Evolutionary conservation across 64 coral and sea anemone species (phyloP), one percentile per base, ranked within the genome.

Genomic region (Montipora efflorescens): DNA sequence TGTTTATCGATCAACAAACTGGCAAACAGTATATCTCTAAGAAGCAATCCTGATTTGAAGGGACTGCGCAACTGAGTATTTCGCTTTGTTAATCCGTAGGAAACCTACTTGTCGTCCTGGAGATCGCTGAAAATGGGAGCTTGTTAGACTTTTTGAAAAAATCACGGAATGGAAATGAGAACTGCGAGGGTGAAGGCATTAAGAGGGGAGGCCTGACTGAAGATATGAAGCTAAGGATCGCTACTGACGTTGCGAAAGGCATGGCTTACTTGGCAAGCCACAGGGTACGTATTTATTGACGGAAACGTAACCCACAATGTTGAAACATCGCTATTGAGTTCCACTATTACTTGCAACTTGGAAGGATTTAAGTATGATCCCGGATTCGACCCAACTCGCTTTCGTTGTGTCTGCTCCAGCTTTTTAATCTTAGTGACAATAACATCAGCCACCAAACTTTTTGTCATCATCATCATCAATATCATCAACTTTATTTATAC

Each of bases 81-180:
- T 64, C 2, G 3, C 50, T 84, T 8, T 76, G n/a, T 71, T 84
- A 23, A 18, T 48, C 55, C 57, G 15, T 13, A 67, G 90, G 58
- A 22, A 80, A 82, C 25, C 55, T 92, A 21, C 82, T 84, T 28
- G 90, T 92, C 5, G 81, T 92, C 19, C 9, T 92, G 14, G 90
- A 92, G 82, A 76, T 92, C 11, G 90, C 90, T 3, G 80, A 82
- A 61, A 75, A 92, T 67, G 81, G 90, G 1, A 76, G 51, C 53
- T 59, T 92, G 45, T 4, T 85, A 11, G 81, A 85, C 0, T 86
- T 66, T n/a, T 84, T 92, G 36, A 85, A 48, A 77, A 66, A 85
- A 18, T 48, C 23, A 19, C 23, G 90, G 48, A 28, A 19, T 77
- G 15, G 23, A 14, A 47, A n/a, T 28, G 13, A 74, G 78, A 62